Evolutionary conservation across 2,113 vertebrate species (phyloP).

Genomic region (Poecile atricapillus): DNA sequence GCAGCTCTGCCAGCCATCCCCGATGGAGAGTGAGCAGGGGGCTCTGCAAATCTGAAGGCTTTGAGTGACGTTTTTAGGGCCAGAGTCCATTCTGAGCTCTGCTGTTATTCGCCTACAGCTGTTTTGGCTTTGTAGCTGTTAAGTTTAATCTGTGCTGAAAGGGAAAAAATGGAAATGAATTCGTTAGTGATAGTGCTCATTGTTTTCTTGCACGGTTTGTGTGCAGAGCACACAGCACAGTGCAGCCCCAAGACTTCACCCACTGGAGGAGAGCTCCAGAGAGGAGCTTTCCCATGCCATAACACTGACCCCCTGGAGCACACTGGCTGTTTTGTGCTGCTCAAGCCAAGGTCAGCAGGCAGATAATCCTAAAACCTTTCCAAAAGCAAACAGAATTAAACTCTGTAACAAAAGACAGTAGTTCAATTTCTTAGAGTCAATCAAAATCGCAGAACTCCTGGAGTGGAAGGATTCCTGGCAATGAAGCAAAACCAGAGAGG

Average conservation of each 20-base stretch:
- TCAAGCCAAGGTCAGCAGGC: background rate
- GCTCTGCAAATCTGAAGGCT: background rate
- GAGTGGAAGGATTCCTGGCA: background rate
- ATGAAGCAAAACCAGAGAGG: background rate
- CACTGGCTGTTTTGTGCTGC: background rate
- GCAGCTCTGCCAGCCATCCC: background rate
- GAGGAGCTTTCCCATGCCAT: background rate
- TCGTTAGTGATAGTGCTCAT: background rate
- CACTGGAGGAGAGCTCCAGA: background rate
- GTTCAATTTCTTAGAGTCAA: background rate
- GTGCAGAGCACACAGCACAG: background rate
- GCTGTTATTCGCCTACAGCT: background rate
- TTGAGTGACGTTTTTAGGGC: background rate
- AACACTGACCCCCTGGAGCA: background rate
- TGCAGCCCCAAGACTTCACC: background rate
- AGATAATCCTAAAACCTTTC: background rate
- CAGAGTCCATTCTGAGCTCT: background rate
- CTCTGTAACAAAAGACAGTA: background rate
- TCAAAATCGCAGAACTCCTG: background rate
- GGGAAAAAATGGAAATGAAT: background rate
- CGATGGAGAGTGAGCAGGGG: rapidly evolving
- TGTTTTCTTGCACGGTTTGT: background rate
- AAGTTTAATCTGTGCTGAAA: background rate
- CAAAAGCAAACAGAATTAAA: background rate
- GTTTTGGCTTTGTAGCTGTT: background rate